A percentile compares a stretch with the other conserved stretches of the same genome.
These are phyloP conservation scores for Oeneis ivallda DNA, from an alignment of 2,888 invertebrate genomes.

Conservation along the genomic window DNA sequence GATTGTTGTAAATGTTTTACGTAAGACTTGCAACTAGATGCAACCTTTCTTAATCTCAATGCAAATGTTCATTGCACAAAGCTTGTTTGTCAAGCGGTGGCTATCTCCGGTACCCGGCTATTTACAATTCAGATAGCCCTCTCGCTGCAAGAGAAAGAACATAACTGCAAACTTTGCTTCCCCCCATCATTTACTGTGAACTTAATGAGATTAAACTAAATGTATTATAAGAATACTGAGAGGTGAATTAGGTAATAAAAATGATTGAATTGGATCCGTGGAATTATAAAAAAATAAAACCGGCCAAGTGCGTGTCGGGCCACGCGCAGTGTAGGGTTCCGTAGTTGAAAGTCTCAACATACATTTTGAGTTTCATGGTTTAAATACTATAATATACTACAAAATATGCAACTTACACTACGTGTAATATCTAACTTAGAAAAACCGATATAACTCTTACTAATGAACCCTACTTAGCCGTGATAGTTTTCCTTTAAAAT, in stretches of 20 bases:
- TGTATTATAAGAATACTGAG: not conserved
- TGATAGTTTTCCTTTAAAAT: too few species aligned
- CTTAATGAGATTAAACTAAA: not conserved
- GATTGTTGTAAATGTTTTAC: slow-evolving; percentile 24
- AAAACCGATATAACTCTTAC: too few species aligned
- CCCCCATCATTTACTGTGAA: not conserved
- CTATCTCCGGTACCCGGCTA: slow-evolving; percentile 24
- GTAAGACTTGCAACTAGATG: slow-evolving; percentile 21
- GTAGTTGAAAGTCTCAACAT: too few species aligned
- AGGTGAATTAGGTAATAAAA: not conserved
- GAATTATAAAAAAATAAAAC: too few species aligned
- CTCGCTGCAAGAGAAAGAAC: slow-evolving; percentile 26
- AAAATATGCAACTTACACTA: too few species aligned
- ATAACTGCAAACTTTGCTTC: not conserved
- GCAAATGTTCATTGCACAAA: slow-evolving; percentile 38
- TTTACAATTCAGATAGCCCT: slow-evolving; percentile 38
- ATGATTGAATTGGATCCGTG: not conserved
- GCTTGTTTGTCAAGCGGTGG: slow-evolving; percentile 30
- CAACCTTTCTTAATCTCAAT: slow-evolving; percentile 35
- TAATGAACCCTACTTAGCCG: too few species aligned
- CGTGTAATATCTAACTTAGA: too few species aligned
- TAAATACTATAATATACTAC: too few species aligned
- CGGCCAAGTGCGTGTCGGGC: too few species aligned
- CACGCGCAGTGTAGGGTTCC: too few species aligned
- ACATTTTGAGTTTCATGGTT: too few species aligned